phyloP scores from a whole-genome alignment of 2,113 vertebrate species.

The Polypterus bichir region DNA sequence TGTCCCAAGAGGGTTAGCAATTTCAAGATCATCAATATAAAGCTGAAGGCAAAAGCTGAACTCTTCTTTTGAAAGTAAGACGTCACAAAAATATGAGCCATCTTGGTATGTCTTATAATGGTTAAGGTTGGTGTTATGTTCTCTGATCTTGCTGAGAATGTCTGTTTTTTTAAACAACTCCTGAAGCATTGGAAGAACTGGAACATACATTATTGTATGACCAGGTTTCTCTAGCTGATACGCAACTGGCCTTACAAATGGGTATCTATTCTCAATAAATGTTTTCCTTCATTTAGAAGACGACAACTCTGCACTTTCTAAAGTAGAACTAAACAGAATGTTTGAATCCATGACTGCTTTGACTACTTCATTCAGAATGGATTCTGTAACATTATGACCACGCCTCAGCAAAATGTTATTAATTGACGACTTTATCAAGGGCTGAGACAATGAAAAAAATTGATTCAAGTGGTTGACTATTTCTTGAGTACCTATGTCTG shows the following conservation, averaged over 20 bases:
- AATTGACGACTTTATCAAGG: slow-evolving; percentile 8
- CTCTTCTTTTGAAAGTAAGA: neutral
- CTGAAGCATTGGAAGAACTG: slow-evolving; percentile 24
- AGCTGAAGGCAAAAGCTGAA: slow-evolving; percentile 13
- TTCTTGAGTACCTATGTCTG: slow-evolving; percentile 6
- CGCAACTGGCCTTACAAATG: slow-evolving; percentile 16
- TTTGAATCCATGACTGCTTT: slow-evolving; percentile 21
- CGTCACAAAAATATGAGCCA: too few species aligned
- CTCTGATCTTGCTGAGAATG: too few species aligned
- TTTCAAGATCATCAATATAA: slow-evolving; percentile 13
- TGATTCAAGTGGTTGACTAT: slow-evolving; percentile 3
- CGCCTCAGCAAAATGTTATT: slow-evolving; percentile 9
- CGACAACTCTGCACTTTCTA: slow-evolving; percentile 13
- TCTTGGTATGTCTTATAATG: too few species aligned
- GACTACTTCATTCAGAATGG: slow-evolving; percentile 13
- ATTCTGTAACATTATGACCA: slow-evolving; percentile 10
- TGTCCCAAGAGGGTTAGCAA: too few species aligned
- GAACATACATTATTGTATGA: slow-evolving; percentile 22
- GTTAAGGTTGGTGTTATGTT: too few species aligned
- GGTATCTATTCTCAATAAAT: slow-evolving; percentile 20
- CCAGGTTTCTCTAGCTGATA: slow-evolving; percentile 16
- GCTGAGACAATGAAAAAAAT: slow-evolving; percentile 1
- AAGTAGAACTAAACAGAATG: slow-evolving; percentile 9
- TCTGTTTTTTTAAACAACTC: slow-evolving; percentile 22
- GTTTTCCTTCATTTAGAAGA: slow-evolving; percentile 14